These are phyloP conservation scores for Artibeus jamaicensis DNA, from an alignment of 2,797 vertebrate genomes.

Conservation along the genomic window DNA sequence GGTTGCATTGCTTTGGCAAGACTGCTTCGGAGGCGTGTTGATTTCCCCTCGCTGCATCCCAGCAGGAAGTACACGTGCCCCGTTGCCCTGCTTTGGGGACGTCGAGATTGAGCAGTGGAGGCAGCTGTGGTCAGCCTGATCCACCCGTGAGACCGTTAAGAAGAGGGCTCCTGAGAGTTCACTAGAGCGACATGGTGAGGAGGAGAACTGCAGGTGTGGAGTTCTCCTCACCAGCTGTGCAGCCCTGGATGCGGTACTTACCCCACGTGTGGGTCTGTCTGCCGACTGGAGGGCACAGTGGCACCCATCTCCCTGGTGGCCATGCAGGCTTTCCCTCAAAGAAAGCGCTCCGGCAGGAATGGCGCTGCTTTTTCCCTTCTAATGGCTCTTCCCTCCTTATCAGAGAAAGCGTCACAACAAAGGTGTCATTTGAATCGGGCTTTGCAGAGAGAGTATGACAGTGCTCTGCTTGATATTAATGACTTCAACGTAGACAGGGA, in stretches of 20 bases:
- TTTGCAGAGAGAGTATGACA: background rate
- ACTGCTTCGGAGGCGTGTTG: background rate
- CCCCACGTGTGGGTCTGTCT: background rate
- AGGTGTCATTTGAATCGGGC: background rate
- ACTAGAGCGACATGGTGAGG: background rate
- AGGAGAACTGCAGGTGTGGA: background rate
- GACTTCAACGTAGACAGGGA: background rate
- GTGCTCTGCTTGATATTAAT: background rate
- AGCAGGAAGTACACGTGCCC: background rate
- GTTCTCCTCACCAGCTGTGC: background rate
- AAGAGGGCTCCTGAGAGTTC: background rate
- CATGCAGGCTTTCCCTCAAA: background rate
- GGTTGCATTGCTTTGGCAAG: background rate
- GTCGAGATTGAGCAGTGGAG: background rate
- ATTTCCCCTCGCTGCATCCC: background rate
- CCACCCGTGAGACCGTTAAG: background rate
- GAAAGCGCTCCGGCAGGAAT: background rate
- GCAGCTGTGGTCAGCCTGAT: background rate
- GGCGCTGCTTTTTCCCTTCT: background rate
- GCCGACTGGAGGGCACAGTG: background rate
- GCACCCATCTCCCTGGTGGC: background rate
- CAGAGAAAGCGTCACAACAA: background rate
- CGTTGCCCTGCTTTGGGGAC: background rate
- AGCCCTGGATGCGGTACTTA: background rate
- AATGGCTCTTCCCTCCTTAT: background rate